Base-by-base conservation (phyloP, 2,888 invertebrate species). In the Trimorus sp. region DNA sequence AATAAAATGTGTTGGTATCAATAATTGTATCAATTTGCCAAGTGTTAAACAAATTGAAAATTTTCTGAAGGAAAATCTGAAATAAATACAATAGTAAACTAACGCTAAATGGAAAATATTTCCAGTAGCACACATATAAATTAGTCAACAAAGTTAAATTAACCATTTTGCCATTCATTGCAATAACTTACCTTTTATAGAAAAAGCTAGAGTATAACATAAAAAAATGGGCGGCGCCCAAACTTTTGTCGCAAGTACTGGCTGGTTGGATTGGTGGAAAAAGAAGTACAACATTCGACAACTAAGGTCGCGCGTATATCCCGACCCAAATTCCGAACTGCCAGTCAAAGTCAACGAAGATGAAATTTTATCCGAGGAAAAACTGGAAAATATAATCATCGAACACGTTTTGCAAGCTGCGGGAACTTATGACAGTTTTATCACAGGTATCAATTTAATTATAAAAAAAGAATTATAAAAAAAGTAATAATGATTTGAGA, bases 251-350 rank as follows among this genome's bases (percentile, higher is more conserved):
- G 77, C 77, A 1, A 71, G 78, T n/a, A 66, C 71, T 0, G 78
- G 78, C 4, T 78, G 78, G 78, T 66, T 78, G 8, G 79, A 79
- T 11, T 79, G 68, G 60, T 79, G 79, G 79, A 79, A 79, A 8
- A 73, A 68, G 53, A 48, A 14, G 0, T 73, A 73, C 38, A 66
- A 73, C 37, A 62, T 79, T 26, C 26, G 26, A 26, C 26, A 26
- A 26, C 45, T 45, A 7, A 12, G 45, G 6, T 45, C 45, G 11
- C 45, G 45, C 45, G 12, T 45, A 7, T 45, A 2, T 12, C 9
- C 12, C 45, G 45, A 45, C 12, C 1, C 45, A 1, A 45, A 45
- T 12, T 12, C 12, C 45, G 45, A 45, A 45, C 2, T 12, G 9
- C 3, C 45, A 45, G 6, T 45, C 45, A 45, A 9, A 9, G 45